Evolutionary conservation across 2,888 invertebrate species (phyloP).

Genomic region (Cephus spinipes): DNA sequence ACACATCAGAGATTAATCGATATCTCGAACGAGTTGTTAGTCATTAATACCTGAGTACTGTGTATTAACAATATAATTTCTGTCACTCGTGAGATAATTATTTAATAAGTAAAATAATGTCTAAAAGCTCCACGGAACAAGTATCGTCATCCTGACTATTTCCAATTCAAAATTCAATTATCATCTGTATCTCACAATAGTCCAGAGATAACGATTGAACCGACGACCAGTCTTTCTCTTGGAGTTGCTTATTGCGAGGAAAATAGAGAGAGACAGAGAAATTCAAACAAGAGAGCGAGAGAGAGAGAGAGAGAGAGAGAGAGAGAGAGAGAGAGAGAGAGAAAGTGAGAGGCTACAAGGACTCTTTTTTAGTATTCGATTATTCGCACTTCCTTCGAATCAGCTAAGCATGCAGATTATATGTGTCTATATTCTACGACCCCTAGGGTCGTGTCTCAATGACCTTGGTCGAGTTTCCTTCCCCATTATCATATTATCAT

Average conservation of each 20-base stretch:
- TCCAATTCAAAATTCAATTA: not conserved
- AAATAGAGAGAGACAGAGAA: not conserved
- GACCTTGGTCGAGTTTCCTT: not conserved
- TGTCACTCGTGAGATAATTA: not conserved
- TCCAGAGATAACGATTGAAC: not conserved
- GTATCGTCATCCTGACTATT: not conserved
- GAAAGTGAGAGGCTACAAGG: not conserved
- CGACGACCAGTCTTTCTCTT: not conserved
- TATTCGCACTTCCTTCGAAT: slow-evolving; percentile 17
- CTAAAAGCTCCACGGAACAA: slow-evolving; percentile 28
- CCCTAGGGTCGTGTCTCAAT: slow-evolving; percentile 6
- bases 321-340: not conserved
- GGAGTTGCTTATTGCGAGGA: not conserved
- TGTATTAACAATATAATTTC: not conserved
- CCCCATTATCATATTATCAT: not conserved
- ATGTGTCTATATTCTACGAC: slow-evolving; percentile 26
- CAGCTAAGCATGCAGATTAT: slow-evolving; percentile 57
- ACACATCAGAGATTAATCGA: not conserved
- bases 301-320: not conserved
- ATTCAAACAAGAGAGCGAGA: too few relatives aligned
- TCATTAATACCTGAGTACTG: not conserved
- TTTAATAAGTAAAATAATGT: slow-evolving; percentile 29
- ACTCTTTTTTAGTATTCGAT: not conserved
- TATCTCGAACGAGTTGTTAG: not conserved
- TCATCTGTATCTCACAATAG: not conserved